These are phyloP conservation scores for Sarcophaga variegata DNA, from an alignment of 2,888 invertebrate species.

Conservation along the genomic window DNA sequence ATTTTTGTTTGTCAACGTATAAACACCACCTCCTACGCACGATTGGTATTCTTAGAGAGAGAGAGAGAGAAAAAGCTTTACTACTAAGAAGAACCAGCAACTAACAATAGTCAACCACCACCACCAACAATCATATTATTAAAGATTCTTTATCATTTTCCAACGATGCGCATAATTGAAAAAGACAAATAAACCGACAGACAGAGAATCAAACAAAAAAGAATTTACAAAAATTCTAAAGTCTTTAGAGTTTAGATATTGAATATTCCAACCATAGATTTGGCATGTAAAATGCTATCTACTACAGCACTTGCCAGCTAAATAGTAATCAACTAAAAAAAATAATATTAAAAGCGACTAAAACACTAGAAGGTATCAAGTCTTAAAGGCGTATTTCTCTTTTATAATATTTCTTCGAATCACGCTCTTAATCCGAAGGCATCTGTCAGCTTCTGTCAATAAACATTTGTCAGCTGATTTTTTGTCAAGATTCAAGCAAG, in stretches of 20 bases:
- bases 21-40: slow-evolving; percentile 58
- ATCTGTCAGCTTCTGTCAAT: too few species aligned
- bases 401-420: too few species aligned
- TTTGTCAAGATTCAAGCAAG: too few species aligned
- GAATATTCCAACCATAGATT: slow-evolving; percentile 15
- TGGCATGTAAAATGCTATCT: background rate
- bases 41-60: slow-evolving; percentile 3
- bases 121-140: slow-evolving; percentile 28
- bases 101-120: slow-evolving; percentile 31
- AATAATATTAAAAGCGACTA: too few species aligned
- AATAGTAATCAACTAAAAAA: too few species aligned
- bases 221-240: slow-evolving; percentile 13
- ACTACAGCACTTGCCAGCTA: too few species aligned
- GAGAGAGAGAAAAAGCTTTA: background rate
- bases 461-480: too few species aligned
- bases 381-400: too few species aligned
- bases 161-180: slow-evolving; percentile 62
- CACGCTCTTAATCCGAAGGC: too few species aligned
- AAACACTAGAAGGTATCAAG: too few species aligned
- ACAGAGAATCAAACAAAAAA: slow-evolving; percentile 18
- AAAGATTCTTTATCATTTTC: slow-evolving; percentile 56
- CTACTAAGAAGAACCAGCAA: background rate
- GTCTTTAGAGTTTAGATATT: slow-evolving; percentile 25
- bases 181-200: slow-evolving; percentile 59
- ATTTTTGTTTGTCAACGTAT: slow-evolving; percentile 1